Base-by-base conservation (phyloP, 92 coral and sea anemone species). In the Galaxea fascicularis region DNA sequence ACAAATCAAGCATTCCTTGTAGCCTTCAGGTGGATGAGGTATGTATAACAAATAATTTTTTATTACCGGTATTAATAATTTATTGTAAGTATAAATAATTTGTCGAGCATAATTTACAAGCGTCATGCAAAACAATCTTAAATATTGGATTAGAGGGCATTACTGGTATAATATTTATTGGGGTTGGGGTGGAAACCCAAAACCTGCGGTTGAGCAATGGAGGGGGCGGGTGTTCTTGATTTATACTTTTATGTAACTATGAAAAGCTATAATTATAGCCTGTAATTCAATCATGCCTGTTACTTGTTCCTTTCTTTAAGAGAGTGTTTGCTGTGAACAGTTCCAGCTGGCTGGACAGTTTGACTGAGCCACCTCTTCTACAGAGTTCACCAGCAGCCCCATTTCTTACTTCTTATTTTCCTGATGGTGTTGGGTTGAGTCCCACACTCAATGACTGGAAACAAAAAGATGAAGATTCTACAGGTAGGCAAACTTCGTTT, bases 371-470 rank as follows among this genome's bases (percentile, higher is more conserved):
- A 8, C 97, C 99, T 22, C 82, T 94, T 47, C 74, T 96, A 10
- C 95, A 93, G 76, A 79, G 78, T 87, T 91, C 94, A 28, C 98
- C 98, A 0, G 94, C 99, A 0, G 94, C 96, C 0, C 87, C 87
- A 2, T 94, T 89, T 79, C 91, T 96, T 25, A 54, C 69, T 3
- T 87, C 98, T 0, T 96, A 96, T 77, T 96, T 92, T 88, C 91
- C 98, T 72, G 99, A 96, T 87, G 99, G 99, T 31, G 99, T 96
- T 4, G 99, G 99, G 28, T 81, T 96, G 13, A 92, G 98, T 35
- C 97, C 98, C 0, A 84, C 92, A 25, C 83, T 86, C 0, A 85
- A 87, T 49, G 47, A 66, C 67, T 92, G 86, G 75, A 92, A 82
- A 29, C 73, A 58, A 30, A 79, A 70, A 7, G 68, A 14, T 1